Conservation (phyloP, 2,888 invertebrate species). For the Mellilla xanthometata region DNA sequence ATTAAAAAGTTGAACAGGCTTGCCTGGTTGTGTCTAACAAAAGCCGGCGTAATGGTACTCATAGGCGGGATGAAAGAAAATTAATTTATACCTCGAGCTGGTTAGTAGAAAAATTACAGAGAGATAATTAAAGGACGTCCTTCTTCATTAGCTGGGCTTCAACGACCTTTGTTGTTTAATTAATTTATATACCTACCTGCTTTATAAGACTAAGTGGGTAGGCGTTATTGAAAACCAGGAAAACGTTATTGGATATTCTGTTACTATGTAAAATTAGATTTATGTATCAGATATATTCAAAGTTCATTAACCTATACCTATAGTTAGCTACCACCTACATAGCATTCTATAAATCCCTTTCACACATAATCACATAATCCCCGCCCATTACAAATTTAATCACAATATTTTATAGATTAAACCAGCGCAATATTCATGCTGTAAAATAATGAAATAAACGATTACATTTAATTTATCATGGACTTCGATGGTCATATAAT, state of each 20-base stretch:
- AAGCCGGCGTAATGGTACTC: slow-evolving; percentile 57
- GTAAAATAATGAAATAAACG: slow-evolving; percentile 32
- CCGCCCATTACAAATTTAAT: slow-evolving; percentile 7
- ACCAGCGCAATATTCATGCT: slow-evolving; percentile 18
- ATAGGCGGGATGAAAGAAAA: slow-evolving; percentile 60
- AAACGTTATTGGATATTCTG: too few species aligned
- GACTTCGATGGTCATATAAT: slow-evolving; percentile 36
- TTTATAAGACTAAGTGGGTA: too few species aligned
- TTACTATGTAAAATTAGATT: too few species aligned
- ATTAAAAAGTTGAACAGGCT: slow-evolving; percentile 39
- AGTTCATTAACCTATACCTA: too few species aligned
- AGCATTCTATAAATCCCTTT: slow-evolving; percentile 5
- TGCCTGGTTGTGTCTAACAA: slow-evolving; percentile 46
- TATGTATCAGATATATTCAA: too few species aligned
- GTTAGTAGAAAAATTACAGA: slow-evolving; percentile 74
- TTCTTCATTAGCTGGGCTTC: slow-evolving; percentile 69
- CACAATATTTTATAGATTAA: slow-evolving; percentile 12
- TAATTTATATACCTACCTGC: slow-evolving; percentile 49
- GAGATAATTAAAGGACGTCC: slow-evolving; percentile 77
- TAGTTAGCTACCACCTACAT: too few species aligned
- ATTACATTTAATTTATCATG: slow-evolving; percentile 37
- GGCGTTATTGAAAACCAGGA: too few species aligned
- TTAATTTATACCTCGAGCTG: slow-evolving; percentile 68
- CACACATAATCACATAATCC: slow-evolving; percentile 8
- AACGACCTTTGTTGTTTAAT: slow-evolving; percentile 67